phyloP scores from a whole-genome alignment of 2,888 invertebrate species.

The Disparrhopalites patrizii region DNA sequence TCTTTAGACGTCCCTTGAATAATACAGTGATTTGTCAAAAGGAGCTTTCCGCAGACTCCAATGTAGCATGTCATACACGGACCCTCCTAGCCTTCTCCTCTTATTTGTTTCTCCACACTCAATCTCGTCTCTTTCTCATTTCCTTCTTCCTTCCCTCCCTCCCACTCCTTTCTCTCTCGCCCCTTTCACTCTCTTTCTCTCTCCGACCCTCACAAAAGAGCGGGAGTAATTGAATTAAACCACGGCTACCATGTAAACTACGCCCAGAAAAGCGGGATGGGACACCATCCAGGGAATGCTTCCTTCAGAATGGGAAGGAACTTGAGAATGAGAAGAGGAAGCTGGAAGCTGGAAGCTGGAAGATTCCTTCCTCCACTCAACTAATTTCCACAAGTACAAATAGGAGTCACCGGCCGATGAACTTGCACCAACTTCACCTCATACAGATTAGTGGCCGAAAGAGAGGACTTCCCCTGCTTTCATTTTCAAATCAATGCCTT shows the following conservation, averaged over 20 bases:
- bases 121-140: neutral
- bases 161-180: too few species aligned
- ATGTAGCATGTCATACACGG: neutral
- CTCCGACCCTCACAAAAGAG: neutral
- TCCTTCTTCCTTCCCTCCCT: neutral
- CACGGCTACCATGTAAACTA: neutral
- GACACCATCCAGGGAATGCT: neutral
- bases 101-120: too few species aligned
- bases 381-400: too few species aligned
- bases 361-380: too few species aligned
- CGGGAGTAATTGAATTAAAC: neutral
- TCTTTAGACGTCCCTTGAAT: neutral
- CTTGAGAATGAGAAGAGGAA: too few species aligned
- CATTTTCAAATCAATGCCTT: too few species aligned
- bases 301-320: too few species aligned
- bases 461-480: too few species aligned
- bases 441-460: too few species aligned
- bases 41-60: neutral
- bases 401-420: too few species aligned
- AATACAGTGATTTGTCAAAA: conserved; percentile 1
- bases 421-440: too few species aligned
- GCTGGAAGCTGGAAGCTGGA: too few species aligned
- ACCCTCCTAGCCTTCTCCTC: neutral
- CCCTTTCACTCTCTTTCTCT: neutral
- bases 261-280: neutral